Evolutionary conservation across 2,797 vertebrate species (phyloP), one percentile per base, ranked within the genome.

Genomic region (Carduelis carduelis): DNA sequence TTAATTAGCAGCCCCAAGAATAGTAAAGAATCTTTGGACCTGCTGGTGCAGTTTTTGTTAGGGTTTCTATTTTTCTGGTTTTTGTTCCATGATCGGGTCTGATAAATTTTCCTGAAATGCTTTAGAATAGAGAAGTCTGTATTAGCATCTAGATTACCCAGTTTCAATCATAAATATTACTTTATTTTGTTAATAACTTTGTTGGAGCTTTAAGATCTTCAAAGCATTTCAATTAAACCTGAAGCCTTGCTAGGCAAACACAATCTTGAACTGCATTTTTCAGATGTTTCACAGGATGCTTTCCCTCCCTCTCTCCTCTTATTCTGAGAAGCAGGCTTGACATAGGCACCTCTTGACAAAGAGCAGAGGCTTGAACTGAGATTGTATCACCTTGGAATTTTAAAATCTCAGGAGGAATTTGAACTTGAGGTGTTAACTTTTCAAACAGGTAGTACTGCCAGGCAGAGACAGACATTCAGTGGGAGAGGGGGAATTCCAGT

Each of bases 381-480:
- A 89, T 46, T 87, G 30, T 89, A 63, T 89, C n/a, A 43, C 77
- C 27, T 35, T 70, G 94, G 94, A 90, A 96, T 95, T 96, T 95
- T 84, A 90, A 95, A 88, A 94, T 94, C 84, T 84, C 59, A 9
- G 37, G 22, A 87, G 80, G 91, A 94, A 95, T 97, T 83, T 95
- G 91, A 97, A 78, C 55, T n/a, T 11, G 0, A 91, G 43, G 61
- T 65, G 63, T 71, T 87, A 43, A 63, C 34, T 89, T 63, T 72
- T 68, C 39, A 55, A 74, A 71, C 37, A 37, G 9, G 30, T 32
- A 37, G n/a, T 59, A 55, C 59, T 93, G 53, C 90, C 93, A 92
- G 64, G 74, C 78, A 57, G 80, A 70, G 66, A 82, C 23, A n/a
- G 49, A 56, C 60, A 78, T 60, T 71, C 26, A 57, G 7, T 12